Evolutionary conservation across 2,797 vertebrate species (phyloP), one percentile per base, ranked within the genome.

Genomic region (Buceros bicornis): DNA sequence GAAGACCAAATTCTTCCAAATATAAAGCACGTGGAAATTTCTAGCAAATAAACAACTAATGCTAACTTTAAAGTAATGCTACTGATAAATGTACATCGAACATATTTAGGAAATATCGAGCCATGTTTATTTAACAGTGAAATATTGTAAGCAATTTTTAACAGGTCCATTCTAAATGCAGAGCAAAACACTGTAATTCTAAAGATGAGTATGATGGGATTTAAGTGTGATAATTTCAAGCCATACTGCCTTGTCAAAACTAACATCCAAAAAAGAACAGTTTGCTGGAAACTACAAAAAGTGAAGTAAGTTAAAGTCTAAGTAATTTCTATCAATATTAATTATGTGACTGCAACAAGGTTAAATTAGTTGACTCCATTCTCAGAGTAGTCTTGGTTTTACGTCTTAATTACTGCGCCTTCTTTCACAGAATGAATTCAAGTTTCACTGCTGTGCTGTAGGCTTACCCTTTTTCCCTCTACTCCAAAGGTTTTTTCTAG

Each of bases 361-460:
- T 62, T 82, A 91, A 91, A 73, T 96, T 95, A 87, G 48, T 85
- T 81, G 78, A 83, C 47, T 74, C 31, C 64, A 79, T 43, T 74
- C 37, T 92, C 13, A 35, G 28, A 72, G 45, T 25, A 91, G 47
- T 67, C 56, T 81, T 42, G 14, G 47, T 7, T 42, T 89, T 77
- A 76, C 33, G 25, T 95, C 85, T 92, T 86, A 92, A 87, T 94
- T 87, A 91, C 71, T 60, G 22, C 85, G 58, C 89, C 47, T 93
- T 70, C 66, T 95, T 94, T 90, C 89, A 70, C 37, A 74, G 82
- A 90, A 89, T 22, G 81, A 95, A 61, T 88, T 89, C 79, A 91
- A 92, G 6, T 87, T 96, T 88, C 35, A 84, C 8, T 77, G 37
- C 35, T 87, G 9, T 89, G 37, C 24, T 71, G 7, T 29, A 81